Conservation (phyloP, 2,113 vertebrate species). For the Loxodonta africana region DNA sequence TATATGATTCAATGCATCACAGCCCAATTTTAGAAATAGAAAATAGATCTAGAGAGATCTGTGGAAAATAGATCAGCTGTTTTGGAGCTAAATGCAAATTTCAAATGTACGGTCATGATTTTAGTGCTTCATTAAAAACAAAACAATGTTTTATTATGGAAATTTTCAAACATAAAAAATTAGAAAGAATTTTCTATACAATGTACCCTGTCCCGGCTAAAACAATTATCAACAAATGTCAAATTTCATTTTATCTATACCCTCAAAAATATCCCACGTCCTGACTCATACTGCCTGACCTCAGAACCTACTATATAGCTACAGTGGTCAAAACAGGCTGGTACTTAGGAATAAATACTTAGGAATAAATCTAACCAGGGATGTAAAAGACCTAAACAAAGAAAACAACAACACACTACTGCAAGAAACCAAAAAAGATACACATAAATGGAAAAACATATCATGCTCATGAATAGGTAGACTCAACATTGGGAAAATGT, state of each 20-base stretch:
- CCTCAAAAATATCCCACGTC: background rate
- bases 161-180: background rate
- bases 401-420: no score
- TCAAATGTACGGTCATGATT: background rate
- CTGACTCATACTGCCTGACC: no score
- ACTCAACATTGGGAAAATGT: no score
- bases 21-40: conserved; percentile 17
- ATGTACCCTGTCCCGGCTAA: background rate
- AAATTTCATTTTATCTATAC: background rate
- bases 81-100: background rate
- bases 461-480: no score
- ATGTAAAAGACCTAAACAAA: no score
- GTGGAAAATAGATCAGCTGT: background rate
- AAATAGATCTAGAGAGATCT: background rate
- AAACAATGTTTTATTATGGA: no score
- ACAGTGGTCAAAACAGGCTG: no score
- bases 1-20: background rate
- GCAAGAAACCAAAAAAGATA: no score
- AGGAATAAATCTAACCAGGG: no score
- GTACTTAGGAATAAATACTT: no score
- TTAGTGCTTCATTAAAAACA: background rate
- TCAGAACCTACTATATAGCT: no score
- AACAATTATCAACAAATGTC: background rate
- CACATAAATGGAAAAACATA: no score
- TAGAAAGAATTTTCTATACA: background rate